Percentiles rank a stretch among this genome's conserved stretches.
phyloP scores from a whole-genome alignment of 2,113 vertebrate genomes.

The Recurvirostra avosetta region DNA sequence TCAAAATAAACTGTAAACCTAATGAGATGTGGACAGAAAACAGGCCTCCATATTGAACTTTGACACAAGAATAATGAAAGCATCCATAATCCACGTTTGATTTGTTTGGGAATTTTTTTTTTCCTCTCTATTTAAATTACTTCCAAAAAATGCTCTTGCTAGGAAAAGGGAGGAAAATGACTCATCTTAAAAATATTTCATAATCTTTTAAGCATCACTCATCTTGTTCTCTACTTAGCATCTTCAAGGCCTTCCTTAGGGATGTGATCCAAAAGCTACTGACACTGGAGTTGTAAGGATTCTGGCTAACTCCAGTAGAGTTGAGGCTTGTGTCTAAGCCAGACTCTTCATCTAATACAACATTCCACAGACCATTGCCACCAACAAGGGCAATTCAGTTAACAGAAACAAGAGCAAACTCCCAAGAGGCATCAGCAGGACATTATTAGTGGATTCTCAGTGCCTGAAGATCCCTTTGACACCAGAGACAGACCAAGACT shows the following conservation, averaged over 20 bases:
- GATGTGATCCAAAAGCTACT: not conserved
- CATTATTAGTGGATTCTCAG: not conserved
- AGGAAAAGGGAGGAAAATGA: not conserved
- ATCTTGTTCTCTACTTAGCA: not conserved
- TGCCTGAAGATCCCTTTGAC: not conserved
- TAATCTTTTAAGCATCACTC: not conserved
- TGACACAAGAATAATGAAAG: conserved; percentile 20
- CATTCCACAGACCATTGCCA: not conserved
- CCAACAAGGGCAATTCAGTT: not conserved
- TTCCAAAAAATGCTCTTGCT: not conserved
- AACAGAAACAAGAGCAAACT: not conserved
- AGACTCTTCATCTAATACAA: not conserved
- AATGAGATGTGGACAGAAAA: conserved; percentile 32
- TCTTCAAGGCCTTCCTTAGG: not conserved
- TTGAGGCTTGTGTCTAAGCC: not conserved
- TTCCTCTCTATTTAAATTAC: not conserved
- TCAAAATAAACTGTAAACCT: conserved; percentile 41
- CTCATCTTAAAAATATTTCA: not conserved
- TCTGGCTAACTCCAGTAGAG: not conserved
- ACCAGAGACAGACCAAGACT: not conserved
- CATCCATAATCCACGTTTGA: not conserved
- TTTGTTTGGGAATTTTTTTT: not conserved
- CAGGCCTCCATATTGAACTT: conserved; percentile 14
- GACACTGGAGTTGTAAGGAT: not conserved
- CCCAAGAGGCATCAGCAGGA: not conserved